These are phyloP conservation scores for Melanophora roralis DNA, from an alignment of 2,888 invertebrate genomes.

Conservation along the genomic window DNA sequence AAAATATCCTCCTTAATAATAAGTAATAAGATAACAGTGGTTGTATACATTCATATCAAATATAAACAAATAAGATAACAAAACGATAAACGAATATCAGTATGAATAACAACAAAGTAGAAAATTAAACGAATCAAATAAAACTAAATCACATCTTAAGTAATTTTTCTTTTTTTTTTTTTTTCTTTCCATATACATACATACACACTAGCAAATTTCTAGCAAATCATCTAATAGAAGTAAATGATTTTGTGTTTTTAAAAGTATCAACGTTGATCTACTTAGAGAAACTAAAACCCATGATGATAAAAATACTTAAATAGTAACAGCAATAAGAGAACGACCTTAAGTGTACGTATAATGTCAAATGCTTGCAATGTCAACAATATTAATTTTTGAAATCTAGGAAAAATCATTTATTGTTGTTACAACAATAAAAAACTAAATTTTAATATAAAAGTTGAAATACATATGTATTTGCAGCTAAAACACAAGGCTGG, in stretches of 20 bases:
- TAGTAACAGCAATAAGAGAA: slow-evolving; percentile 46
- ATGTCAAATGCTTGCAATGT: slow-evolving; percentile 63
- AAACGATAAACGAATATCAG: neutral
- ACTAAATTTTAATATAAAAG: neutral
- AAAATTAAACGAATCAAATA: neutral
- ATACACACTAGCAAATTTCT: neutral
- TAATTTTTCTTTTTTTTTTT: too few species aligned
- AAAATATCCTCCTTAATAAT: too few species aligned
- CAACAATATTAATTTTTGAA: slow-evolving; percentile 39
- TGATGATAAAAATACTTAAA: slow-evolving; percentile 17
- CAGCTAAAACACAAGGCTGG: too few species aligned
- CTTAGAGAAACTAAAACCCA: neutral
- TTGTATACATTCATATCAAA: neutral
- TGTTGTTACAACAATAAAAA: slow-evolving; percentile 12
- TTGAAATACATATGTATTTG: neutral
- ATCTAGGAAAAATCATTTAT: slow-evolving; percentile 18
- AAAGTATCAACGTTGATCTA: too few species aligned
- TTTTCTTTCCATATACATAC: slow-evolving; percentile 1
- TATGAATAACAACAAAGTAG: neutral
- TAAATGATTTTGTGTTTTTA: too few species aligned
- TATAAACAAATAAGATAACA: slow-evolving; percentile 7
- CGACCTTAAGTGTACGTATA: slow-evolving; percentile 61
- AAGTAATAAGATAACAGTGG: neutral
- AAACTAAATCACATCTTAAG: slow-evolving; percentile 18
- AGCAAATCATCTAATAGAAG: slow-evolving; percentile 14